A percentile compares a stretch with the other conserved stretches of the same genome.
phyloP scores from a whole-genome alignment of 2,888 invertebrate genomes.

The Octonoba sinensis region DNA sequence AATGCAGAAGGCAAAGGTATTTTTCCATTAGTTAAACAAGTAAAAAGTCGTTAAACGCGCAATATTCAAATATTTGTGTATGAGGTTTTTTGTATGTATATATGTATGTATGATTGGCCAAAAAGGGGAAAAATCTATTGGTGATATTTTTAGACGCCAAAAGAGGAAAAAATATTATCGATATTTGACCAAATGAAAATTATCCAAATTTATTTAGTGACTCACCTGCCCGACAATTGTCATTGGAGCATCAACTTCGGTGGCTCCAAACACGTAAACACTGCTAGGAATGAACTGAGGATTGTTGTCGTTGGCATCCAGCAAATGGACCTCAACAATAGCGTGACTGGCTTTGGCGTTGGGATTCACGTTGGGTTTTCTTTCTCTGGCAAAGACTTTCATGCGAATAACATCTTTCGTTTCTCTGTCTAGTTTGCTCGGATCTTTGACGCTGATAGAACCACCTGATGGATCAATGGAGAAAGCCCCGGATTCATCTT shows the following conservation, averaged over 20 bases:
- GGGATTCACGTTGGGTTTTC: conserved; percentile 78
- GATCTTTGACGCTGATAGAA: conserved; percentile 85
- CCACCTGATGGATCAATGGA: conserved; percentile 84
- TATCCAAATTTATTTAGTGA: not conserved
- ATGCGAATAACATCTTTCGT: conserved; percentile 80
- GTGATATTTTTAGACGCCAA: too few species aligned
- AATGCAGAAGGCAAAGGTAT: too few species aligned
- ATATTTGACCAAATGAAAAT: too few species aligned
- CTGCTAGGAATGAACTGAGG: conserved; percentile 88
- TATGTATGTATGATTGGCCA: too few species aligned
- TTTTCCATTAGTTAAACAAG: too few species aligned
- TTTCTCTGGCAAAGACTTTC: conserved; percentile 79
- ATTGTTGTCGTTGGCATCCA: conserved; percentile 90
- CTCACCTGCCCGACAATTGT: conserved; percentile 80
- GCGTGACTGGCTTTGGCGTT: conserved; percentile 75
- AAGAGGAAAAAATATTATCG: too few species aligned
- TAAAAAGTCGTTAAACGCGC: too few species aligned
- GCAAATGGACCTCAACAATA: conserved; percentile 76
- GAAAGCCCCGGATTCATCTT: conserved; percentile 83
- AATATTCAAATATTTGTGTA: too few species aligned
- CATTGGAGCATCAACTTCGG: conserved; percentile 79
- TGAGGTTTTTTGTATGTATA: too few species aligned
- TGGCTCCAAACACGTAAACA: conserved; percentile 83
- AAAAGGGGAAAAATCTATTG: too few species aligned
- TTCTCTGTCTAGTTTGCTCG: conserved; percentile 84